phyloP scores from a whole-genome alignment of 2,797 vertebrate genomes.

The Sebastes wilsoni region DNA sequence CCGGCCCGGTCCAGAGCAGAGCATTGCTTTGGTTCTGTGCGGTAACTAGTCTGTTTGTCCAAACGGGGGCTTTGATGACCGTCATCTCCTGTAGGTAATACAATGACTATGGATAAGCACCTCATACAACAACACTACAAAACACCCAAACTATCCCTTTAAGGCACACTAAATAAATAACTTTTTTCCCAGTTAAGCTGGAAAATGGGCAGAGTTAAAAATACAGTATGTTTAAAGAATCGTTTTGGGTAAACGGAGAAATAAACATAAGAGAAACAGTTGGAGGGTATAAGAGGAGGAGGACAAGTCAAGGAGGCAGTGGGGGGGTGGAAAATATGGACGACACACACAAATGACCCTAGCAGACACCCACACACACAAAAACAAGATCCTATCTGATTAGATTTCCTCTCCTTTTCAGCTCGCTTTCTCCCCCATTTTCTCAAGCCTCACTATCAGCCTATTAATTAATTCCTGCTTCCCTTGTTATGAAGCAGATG shows the following conservation, averaged over 20 bases:
- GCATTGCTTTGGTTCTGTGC: too few species aligned
- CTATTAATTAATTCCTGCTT: slow-evolving; percentile 72
- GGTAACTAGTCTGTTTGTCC: too few species aligned
- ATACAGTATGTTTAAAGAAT: neutral
- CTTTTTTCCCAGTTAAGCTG: neutral
- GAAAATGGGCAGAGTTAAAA: neutral
- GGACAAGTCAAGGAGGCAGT: neutral
- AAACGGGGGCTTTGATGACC: too few species aligned
- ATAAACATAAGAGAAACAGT: neutral
- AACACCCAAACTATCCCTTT: neutral
- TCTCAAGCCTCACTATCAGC: slow-evolving; percentile 53
- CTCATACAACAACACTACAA: neutral
- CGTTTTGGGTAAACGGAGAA: neutral
- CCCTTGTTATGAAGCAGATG: slow-evolving; percentile 69
- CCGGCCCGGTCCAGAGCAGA: too few species aligned
- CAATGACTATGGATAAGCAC: neutral
- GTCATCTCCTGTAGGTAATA: too few species aligned
- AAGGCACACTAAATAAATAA: neutral
- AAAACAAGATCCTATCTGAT: slow-evolving; percentile 48
- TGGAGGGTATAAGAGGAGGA: slow-evolving; percentile 11
- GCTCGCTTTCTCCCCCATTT: slow-evolving; percentile 35
- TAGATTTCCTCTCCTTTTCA: slow-evolving; percentile 49
- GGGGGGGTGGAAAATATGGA: neutral
- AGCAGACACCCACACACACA: neutral
- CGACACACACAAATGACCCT: neutral